These are phyloP conservation scores for Centropyge bicolor DNA, from an alignment of 2,797 vertebrate genomes.

Conservation along the genomic window DNA sequence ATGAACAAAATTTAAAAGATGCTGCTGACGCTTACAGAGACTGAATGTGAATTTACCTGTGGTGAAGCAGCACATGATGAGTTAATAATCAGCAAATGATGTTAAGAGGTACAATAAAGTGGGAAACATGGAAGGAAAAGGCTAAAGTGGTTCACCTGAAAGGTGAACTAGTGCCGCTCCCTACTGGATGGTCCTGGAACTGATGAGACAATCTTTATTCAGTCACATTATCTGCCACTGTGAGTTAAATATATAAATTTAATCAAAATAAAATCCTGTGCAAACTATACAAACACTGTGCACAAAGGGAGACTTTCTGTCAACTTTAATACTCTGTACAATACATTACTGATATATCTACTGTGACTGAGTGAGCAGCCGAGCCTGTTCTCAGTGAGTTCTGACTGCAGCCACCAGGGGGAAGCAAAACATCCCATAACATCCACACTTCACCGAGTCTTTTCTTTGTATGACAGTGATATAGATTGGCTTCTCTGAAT, in stretches of 20 bases:
- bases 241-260: too few species aligned
- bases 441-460: not conserved
- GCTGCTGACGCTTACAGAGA: not conserved
- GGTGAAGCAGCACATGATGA: not conserved
- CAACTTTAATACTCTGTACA: not conserved
- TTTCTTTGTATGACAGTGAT: not conserved
- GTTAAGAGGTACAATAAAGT: not conserved
- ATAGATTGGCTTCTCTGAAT: not conserved
- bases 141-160: not conserved
- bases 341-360: not conserved
- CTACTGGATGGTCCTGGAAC: slow-evolving; percentile 4
- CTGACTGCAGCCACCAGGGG: slow-evolving; percentile 48
- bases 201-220: not conserved
- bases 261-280: too few species aligned
- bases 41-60: not conserved
- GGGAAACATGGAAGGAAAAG: not conserved
- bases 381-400: not conserved
- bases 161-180: slow-evolving; percentile 1
- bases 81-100: not conserved
- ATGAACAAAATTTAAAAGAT: not conserved
- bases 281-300: not conserved
- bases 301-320: not conserved
- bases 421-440: slow-evolving; percentile 47
- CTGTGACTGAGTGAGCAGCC: not conserved
- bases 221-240: not conserved